Evolutionary conservation across 2,888 invertebrate species (phyloP), one percentile per base, ranked within the genome.

Genomic region (Mesorhabditis belari): DNA sequence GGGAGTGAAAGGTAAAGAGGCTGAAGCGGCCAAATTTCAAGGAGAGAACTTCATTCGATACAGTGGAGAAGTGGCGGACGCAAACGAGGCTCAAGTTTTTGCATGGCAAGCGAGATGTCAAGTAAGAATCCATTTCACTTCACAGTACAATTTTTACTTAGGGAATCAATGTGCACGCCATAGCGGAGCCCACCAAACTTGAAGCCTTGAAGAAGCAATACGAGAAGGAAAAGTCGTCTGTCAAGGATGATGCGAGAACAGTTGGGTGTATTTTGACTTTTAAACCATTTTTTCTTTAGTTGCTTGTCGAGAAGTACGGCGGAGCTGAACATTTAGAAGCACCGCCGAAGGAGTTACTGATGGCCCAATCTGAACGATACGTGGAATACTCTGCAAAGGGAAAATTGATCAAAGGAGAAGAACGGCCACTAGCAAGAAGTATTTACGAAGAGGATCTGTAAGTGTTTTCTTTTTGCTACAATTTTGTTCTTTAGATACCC

Each of bases 141-240:
- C 23, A 3, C 3, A 56, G n/a, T 56, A 19, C 29, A 23, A 55
- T n/a, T n/a, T 35, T 35, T 17, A 9, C 6, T 35, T 35, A 65
- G 64, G 93, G 94, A 3, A 89, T 94, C 0, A 93, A 94, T 84
- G 92, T 94, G 25, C 92, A 95, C 82, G 86, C 95, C 61, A 86
- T 96, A 70, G 96, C 96, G 3, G 98, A 98, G 82, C 98, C 98
- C 5, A 99, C 98, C 12, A 95, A 95, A 83, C 84, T 96, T 66
- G 96, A 95, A 82, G 83, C 92, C 73, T 83, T 98, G 63, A 89
- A 92, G 82, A 87, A 89, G 59, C 90, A 95, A 82, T 95, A 91
- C 82, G 88, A 89, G 62, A 87, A 89, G 71, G 90, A 92, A 82
- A 91, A 91, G 81, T 89, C 90, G 49, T 89, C 90, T 73, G 89